Evolutionary conservation across 2,797 vertebrate species (phyloP).

Genomic region (Notoglanidium macrostoma): DNA sequence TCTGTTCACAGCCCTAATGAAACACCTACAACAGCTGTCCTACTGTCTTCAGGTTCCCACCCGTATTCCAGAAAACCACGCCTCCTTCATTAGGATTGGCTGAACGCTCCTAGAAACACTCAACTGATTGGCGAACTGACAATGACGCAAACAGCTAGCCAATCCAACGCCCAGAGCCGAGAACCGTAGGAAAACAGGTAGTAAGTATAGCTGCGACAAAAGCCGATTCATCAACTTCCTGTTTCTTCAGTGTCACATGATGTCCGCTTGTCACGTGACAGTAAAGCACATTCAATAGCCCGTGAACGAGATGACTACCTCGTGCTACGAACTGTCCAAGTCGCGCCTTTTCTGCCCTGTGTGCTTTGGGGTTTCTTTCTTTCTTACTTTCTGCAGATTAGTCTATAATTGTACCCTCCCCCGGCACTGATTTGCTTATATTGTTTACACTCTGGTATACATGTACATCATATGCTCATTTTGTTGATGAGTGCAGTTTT

Average conservation of each 20-base stretch:
- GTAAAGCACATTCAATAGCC: too few species aligned
- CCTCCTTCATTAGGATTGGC: not conserved
- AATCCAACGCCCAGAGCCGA: not conserved
- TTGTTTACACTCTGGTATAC: not conserved
- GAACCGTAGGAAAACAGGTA: not conserved
- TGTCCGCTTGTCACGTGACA: not conserved
- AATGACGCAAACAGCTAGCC: not conserved
- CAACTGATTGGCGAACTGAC: not conserved
- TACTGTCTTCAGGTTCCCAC: not conserved
- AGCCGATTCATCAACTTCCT: slow-evolving; percentile 2
- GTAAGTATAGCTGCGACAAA: not conserved
- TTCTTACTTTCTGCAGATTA: not conserved
- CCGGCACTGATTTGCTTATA: not conserved
- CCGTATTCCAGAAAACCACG: not conserved
- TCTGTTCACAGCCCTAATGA: not conserved
- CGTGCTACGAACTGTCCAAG: not conserved
- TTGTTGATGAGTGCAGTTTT: not conserved
- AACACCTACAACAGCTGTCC: slow-evolving; percentile 8
- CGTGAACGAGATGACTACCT: not conserved
- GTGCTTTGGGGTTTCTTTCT: not conserved
- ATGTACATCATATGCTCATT: not conserved
- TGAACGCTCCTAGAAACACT: not conserved
- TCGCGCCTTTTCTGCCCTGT: not conserved
- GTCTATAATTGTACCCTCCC: not conserved
- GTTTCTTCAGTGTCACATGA: slow-evolving; percentile 2